Evolutionary conservation across 2,888 invertebrate genomes (phyloP).

Genomic region (Papilio demoleus): DNA sequence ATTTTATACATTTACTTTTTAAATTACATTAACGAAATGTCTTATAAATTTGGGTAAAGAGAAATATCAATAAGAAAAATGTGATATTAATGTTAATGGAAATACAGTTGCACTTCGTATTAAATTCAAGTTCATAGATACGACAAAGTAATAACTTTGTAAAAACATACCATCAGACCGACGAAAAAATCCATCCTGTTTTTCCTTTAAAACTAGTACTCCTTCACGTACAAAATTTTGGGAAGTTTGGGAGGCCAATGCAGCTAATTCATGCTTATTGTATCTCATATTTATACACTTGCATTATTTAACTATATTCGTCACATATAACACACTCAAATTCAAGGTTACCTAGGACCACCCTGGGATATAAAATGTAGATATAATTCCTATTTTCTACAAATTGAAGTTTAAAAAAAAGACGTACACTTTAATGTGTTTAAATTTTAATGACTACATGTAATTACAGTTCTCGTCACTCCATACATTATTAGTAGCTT

Average conservation of each 20-base stretch:
- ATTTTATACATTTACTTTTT: no score
- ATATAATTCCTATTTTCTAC: not conserved
- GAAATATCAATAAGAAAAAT: no score
- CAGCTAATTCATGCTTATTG: constrained; percentile 94
- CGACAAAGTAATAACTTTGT: constrained; percentile 10
- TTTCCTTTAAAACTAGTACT: constrained; percentile 91
- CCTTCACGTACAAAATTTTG: constrained; percentile 97
- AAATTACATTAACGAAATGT: no score
- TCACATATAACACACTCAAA: constrained; percentile 29
- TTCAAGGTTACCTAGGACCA: constrained; percentile 9
- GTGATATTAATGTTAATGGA: no score
- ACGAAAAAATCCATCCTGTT: constrained; percentile 96
- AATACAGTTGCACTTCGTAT: constrained; percentile 16
- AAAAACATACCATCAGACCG: constrained; percentile 93
- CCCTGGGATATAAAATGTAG: constrained; percentile 1
- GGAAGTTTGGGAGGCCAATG: constrained; percentile 93
- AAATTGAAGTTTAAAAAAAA: not conserved
- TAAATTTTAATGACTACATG: not conserved
- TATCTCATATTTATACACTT: constrained; percentile 88
- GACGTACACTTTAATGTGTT: not conserved
- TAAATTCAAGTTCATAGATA: constrained; percentile 4
- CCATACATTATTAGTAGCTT: not conserved
- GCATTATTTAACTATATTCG: constrained; percentile 27
- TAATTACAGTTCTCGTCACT: not conserved
- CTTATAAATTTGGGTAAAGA: no score